Percentiles rank a stretch among this genome's conserved stretches.
Evolutionary conservation across 2,113 vertebrate genomes (phyloP).

Genomic region (Amphiprion percula): DNA sequence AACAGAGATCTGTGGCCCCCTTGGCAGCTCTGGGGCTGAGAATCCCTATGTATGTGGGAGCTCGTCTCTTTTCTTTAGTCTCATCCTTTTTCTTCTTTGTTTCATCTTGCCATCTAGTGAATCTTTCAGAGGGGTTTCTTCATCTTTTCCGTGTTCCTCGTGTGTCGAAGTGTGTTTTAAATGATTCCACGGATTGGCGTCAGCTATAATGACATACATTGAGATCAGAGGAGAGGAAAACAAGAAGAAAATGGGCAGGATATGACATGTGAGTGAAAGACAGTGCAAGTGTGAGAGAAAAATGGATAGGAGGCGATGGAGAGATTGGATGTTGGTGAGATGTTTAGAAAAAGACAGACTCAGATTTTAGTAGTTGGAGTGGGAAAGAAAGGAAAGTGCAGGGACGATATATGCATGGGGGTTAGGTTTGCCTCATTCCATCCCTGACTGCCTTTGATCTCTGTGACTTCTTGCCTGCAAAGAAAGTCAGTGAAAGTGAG

Average conservation of each 20-base stretch:
- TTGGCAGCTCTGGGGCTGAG: slow-evolving; percentile 45
- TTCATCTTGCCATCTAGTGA: slow-evolving; percentile 52
- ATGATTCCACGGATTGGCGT: slow-evolving; percentile 36
- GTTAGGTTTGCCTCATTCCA: slow-evolving; percentile 57
- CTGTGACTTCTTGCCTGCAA: slow-evolving; percentile 54
- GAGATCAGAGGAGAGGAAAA: slow-evolving; percentile 40
- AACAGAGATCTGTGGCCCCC: slow-evolving; percentile 40
- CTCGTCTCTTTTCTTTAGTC: slow-evolving; percentile 27
- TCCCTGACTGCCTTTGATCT: slow-evolving; percentile 70
- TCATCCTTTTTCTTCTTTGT: slow-evolving; percentile 23
- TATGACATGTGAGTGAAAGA: background rate
- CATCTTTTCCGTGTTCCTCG: slow-evolving; percentile 21
- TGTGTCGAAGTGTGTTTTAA: slow-evolving; percentile 28
- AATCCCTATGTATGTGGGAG: slow-evolving; percentile 34
- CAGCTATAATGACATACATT: slow-evolving; percentile 15
- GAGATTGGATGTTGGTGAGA: slow-evolving; percentile 11
- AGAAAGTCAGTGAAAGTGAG: slow-evolving; percentile 61
- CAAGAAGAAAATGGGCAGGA: background rate
- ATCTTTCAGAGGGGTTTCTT: slow-evolving; percentile 34
- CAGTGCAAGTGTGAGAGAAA: background rate
- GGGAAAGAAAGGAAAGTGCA: slow-evolving; percentile 38
- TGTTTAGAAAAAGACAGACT: slow-evolving; percentile 46
- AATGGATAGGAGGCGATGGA: slow-evolving; percentile 4
- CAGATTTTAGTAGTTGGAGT: slow-evolving; percentile 34
- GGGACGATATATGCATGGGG: slow-evolving; percentile 49